Percentiles rank a stretch among this genome's conserved stretches.
Evolutionary conservation across 2,888 invertebrate genomes (phyloP).

Genomic region (Diabrotica balteata): DNA sequence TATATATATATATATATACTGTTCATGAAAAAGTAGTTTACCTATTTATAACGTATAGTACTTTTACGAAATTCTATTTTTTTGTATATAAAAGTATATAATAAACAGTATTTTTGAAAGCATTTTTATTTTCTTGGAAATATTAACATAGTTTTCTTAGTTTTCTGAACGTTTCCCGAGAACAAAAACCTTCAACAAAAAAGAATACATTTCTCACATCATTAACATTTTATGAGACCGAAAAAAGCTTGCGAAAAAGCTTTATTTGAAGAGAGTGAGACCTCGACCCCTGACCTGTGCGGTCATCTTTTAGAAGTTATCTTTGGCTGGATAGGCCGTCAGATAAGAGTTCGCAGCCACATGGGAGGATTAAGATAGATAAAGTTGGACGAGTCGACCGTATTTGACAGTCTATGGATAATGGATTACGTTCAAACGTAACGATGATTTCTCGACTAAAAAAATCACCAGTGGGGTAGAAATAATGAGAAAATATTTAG

Average conservation of each 20-base stretch:
- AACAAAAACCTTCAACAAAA: too few species aligned
- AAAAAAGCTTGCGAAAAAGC: slow-evolving; percentile 10
- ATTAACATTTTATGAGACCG: background rate
- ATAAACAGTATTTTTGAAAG: too few species aligned
- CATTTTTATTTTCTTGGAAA: too few species aligned
- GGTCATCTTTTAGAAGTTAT: slow-evolving; percentile 55
- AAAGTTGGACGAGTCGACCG: slow-evolving; percentile 53
- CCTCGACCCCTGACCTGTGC: slow-evolving; percentile 50
- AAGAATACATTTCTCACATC: background rate
- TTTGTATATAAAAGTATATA: too few species aligned
- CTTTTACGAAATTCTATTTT: too few species aligned
- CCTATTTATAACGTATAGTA: too few species aligned
- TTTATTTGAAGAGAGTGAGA: slow-evolving; percentile 46
- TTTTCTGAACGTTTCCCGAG: too few species aligned
- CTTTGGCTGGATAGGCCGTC: slow-evolving; percentile 48
- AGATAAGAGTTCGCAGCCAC: slow-evolving; percentile 54
- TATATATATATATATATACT: too few species aligned
- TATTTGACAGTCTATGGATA: slow-evolving; percentile 55
- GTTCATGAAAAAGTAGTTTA: too few species aligned
- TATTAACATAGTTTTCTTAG: too few species aligned
- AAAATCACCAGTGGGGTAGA: slow-evolving; percentile 9
- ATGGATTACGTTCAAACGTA: slow-evolving; percentile 52
- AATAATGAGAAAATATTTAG: slow-evolving; percentile 16
- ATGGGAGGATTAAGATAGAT: slow-evolving; percentile 58
- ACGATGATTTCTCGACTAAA: slow-evolving; percentile 27